Percentiles rank a stretch among this genome's conserved stretches.
Conservation (phyloP, 2,797 vertebrate species). For the Luscinia megarhynchos region DNA sequence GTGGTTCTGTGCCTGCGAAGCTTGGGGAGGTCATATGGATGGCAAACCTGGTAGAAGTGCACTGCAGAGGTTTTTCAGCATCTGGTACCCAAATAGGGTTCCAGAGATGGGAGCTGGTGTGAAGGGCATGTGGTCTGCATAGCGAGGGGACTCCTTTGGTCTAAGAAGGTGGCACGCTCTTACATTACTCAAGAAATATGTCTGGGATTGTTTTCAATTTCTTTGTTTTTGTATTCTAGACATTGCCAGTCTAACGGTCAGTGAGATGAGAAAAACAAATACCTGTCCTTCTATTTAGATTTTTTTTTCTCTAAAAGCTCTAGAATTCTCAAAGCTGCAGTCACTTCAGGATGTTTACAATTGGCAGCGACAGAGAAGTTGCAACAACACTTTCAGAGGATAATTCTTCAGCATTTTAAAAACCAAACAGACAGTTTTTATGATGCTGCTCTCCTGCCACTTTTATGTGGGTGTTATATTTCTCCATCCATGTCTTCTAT, state of each 20-base stretch:
- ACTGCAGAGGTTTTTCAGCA: neutral
- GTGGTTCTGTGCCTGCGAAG: neutral
- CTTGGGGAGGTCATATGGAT: rapidly evolving
- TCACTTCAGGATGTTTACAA: neutral
- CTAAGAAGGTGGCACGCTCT: neutral
- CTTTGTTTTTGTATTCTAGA: neutral
- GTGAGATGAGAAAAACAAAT: neutral
- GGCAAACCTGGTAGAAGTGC: neutral
- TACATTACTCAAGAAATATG: rapidly evolving
- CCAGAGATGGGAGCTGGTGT: neutral
- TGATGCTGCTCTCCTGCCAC: neutral
- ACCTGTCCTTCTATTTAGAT: neutral
- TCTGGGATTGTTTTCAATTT: neutral
- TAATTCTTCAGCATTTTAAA: neutral
- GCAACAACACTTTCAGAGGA: neutral
- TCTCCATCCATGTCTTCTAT: neutral
- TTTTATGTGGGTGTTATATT: neutral
- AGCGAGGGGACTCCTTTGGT: rapidly evolving
- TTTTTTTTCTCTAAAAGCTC: neutral
- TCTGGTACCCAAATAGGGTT: rapidly evolving
- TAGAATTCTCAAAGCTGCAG: neutral
- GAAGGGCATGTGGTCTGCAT: neutral
- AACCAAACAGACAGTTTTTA: neutral
- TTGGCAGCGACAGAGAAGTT: neutral
- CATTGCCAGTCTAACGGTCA: neutral